Evolutionary conservation across 1,140 invertebrate genomes (phyloP), one percentile per base, ranked within the genome.

Genomic region (Bombus turneri): DNA sequence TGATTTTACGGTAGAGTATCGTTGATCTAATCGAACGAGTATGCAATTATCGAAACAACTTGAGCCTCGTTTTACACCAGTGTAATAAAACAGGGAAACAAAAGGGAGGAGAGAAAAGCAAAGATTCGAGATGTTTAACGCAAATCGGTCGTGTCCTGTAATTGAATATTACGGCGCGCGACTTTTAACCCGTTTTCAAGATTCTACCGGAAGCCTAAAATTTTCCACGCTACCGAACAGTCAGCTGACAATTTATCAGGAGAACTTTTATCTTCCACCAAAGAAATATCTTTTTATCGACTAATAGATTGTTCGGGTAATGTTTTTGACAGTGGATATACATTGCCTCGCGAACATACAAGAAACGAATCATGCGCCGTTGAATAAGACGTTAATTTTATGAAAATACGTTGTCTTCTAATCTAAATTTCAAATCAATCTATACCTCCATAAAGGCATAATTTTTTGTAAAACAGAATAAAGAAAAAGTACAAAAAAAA

Each of bases 271-370:
- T n/a, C 74, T n/a, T 57, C 1, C 22, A 28, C 9, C 9, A 2
- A 57, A 3, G 34, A 37, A 15, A 31, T 28, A 43, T 31, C 12
- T 9, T 37, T 37, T 12, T 12, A 57, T 57, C 37, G 6, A 57
- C 57, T 37, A n/a, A 37, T 13, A 13, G 12, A 6, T 18, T 2
- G n/a, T 5, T 66, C 1, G 13, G 2, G 13, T 31, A 31, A 13
- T 31, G 3, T 66, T 66, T 66, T 3, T 1, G 12, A n/a, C 47
- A 3, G 6, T 2, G 47, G 47, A 53, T 22, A 22, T 22, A 53
- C 15, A 0, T 1, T 22, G 0, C 0, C 18, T 53, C 18, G 18
- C 47, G 47, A 53, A 22, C 0, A 18, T 53, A 8, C 47, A 8
- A 53, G 18, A 53, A 53, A 53, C 47, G 47, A 53, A 53, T 47